Conservation (phyloP, 2,113 vertebrate genomes). For the Malurus elegans region DNA sequence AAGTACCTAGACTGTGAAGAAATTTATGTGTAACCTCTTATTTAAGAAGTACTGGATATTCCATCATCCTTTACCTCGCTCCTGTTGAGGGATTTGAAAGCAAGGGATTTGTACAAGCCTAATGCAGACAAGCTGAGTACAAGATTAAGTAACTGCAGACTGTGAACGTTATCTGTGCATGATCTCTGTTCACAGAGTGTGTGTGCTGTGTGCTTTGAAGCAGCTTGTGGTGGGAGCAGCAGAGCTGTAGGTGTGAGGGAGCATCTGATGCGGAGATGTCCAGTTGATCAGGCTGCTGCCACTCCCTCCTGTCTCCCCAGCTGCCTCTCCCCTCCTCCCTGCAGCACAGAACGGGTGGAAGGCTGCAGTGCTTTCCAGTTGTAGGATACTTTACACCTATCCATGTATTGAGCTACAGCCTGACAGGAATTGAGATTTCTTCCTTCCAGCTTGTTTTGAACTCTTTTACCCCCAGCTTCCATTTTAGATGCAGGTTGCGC, state of each 20-base stretch:
- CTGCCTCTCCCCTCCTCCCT: neutral
- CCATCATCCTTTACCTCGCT: neutral
- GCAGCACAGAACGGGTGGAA: neutral
- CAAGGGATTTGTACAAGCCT: neutral
- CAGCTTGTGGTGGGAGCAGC: neutral
- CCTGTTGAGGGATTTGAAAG: neutral
- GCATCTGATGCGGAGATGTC: neutral
- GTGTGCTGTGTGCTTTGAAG: neutral
- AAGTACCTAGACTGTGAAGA: neutral
- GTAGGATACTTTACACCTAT: neutral
- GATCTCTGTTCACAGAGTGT: neutral
- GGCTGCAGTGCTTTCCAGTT: neutral
- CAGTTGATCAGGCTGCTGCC: neutral
- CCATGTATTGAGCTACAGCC: neutral
- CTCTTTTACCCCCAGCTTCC: neutral
- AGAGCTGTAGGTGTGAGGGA: neutral
- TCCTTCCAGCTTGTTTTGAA: neutral
- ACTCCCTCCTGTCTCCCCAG: neutral
- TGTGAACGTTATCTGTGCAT: accelerated
- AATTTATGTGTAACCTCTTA: neutral
- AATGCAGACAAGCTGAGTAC: neutral
- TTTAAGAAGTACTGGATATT: neutral
- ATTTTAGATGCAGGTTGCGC: neutral
- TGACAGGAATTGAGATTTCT: neutral
- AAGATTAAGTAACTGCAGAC: neutral